Conservation (phyloP, 2,888 invertebrate genomes). For the Drosophila cognata region DNA sequence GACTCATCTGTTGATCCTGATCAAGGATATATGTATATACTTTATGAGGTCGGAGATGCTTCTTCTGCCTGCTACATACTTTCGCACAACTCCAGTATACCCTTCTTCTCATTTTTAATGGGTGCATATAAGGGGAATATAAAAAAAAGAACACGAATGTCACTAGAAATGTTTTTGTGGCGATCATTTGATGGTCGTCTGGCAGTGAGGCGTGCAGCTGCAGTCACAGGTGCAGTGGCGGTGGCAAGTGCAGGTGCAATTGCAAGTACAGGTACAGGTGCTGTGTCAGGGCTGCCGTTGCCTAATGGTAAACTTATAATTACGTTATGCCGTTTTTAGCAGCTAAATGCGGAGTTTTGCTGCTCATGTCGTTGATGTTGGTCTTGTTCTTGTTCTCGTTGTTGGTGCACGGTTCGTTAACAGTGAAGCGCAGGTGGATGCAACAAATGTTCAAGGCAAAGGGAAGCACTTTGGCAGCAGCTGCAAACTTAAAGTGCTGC, state of each 20-base stretch:
- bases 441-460: conserved; percentile 60
- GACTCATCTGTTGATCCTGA: not conserved
- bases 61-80: not conserved
- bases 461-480: conserved; percentile 41
- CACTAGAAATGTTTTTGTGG: conserved; percentile 70
- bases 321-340: conserved; percentile 71
- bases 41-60: not conserved
- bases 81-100: not conserved
- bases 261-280: not conserved
- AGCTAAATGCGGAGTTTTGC: conserved; percentile 58
- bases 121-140: not conserved
- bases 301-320: conserved; percentile 69
- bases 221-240: not conserved
- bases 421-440: conserved; percentile 48
- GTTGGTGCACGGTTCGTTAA: conserved; percentile 22
- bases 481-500: conserved; percentile 46
- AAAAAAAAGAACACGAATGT: conserved; percentile 46
- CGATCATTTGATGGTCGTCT: conserved; percentile 51
- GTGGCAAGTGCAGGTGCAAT: conserved; percentile 4
- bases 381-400: conserved; percentile 12
- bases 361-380: conserved; percentile 19
- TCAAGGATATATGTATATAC: not conserved
- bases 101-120: not conserved
- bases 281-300: conserved; percentile 25
- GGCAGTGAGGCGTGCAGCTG: conserved; percentile 6